Percentiles rank a stretch among this genome's conserved stretches.
Conservation (phyloP, 2,888 invertebrate species). For the Sympetrum striolatum region DNA sequence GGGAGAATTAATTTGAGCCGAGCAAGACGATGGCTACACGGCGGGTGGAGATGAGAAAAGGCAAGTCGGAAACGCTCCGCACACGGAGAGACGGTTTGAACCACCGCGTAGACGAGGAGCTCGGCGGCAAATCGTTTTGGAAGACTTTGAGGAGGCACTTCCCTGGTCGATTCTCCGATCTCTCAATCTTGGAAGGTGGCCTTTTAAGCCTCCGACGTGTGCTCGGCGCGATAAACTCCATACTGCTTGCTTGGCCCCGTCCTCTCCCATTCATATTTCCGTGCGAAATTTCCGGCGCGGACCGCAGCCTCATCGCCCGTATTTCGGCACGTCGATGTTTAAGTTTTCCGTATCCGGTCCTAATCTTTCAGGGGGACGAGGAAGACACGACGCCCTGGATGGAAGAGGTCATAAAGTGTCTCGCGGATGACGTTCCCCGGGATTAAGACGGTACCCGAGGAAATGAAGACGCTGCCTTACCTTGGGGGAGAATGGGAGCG, state of each 20-base stretch:
- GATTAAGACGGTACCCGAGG: slow-evolving; percentile 9
- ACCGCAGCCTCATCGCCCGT: not conserved
- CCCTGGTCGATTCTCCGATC: not conserved
- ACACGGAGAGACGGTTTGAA: not conserved
- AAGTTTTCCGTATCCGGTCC: not conserved
- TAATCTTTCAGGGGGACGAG: not conserved
- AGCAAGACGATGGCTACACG: too few species aligned
- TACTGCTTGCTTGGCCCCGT: not conserved
- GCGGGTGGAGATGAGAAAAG: too few species aligned
- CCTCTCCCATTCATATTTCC: not conserved
- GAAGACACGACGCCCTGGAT: not conserved
- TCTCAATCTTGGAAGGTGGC: too few species aligned
- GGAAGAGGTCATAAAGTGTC: not conserved
- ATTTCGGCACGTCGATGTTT: not conserved
- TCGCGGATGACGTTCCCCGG: not conserved
- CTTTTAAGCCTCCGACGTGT: too few species aligned
- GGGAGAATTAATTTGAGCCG: too few species aligned
- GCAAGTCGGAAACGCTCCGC: not conserved
- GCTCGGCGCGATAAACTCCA: too few species aligned
- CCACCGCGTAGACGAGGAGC: not conserved
- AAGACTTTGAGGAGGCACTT: too few species aligned
- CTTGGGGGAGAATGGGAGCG: not conserved
- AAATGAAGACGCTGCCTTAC: not conserved
- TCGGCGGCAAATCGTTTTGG: too few species aligned
- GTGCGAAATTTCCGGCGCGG: not conserved